These are phyloP conservation scores for Slavum lentiscoides DNA, from an alignment of 2,888 invertebrate species.

Conservation along the genomic window DNA sequence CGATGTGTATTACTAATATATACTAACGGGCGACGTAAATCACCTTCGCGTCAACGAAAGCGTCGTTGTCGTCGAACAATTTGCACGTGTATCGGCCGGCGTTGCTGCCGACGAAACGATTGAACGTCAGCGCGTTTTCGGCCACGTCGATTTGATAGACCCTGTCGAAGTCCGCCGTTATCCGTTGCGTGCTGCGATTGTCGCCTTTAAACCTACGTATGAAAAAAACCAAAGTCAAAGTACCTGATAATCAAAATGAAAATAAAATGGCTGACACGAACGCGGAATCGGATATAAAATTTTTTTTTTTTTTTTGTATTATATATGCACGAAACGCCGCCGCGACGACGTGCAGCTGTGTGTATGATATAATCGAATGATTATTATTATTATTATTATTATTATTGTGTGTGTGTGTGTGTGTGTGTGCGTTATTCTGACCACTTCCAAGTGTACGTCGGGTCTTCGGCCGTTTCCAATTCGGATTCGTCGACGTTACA, in stretches of 20 bases:
- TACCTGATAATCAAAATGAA: too few relatives aligned
- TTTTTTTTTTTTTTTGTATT: too few relatives aligned
- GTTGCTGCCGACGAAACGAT: slow-evolving; percentile 64
- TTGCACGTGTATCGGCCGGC: slow-evolving; percentile 71
- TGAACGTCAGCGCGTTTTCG: slow-evolving; percentile 62
- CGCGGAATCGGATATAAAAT: too few relatives aligned
- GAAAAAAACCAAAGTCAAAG: too few relatives aligned
- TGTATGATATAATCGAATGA: too few relatives aligned
- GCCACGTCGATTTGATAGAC: slow-evolving; percentile 46
- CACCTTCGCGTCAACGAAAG: background rate
- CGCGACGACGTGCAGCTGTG: too few relatives aligned
- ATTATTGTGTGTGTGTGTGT: too few relatives aligned
- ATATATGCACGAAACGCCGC: too few relatives aligned
- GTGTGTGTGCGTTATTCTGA: background rate
- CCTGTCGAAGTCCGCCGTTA: background rate
- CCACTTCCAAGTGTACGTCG: background rate
- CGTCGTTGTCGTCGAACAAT: slow-evolving; percentile 58
- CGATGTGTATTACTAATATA: background rate
- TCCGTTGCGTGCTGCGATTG: background rate
- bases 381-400: too few relatives aligned
- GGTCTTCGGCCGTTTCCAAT: background rate
- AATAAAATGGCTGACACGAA: too few relatives aligned
- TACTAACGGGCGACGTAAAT: slow-evolving; percentile 1
- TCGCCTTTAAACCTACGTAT: background rate
- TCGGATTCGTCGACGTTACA: background rate